Conservation (phyloP, 2,888 invertebrate species). For the Orgyia antiqua region DNA sequence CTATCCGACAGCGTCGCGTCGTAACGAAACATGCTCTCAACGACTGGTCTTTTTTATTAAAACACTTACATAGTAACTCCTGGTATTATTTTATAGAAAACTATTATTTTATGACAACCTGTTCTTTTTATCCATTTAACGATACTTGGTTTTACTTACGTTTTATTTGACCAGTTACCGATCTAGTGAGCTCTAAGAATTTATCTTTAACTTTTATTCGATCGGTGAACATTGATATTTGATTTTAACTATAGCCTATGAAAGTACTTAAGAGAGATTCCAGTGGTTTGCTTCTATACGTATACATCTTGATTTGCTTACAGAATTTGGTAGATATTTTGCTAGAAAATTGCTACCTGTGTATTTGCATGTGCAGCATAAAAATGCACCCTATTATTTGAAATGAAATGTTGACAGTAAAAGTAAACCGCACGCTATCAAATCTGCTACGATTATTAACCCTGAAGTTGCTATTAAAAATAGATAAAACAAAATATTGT, state of each 20-base stretch:
- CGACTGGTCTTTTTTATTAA: slow-evolving; percentile 35
- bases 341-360: too few relatives aligned
- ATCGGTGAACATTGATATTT: too few relatives aligned
- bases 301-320: too few relatives aligned
- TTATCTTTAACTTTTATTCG: too few relatives aligned
- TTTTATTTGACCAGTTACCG: slow-evolving; percentile 12
- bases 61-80: slow-evolving; percentile 27
- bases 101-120: too few relatives aligned
- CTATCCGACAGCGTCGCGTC: slow-evolving; percentile 17
- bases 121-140: slow-evolving; percentile 12
- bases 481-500: slow-evolving; percentile 69
- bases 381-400: slow-evolving; percentile 23
- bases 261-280: too few relatives aligned
- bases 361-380: too few relatives aligned
- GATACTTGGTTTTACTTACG: slow-evolving; percentile 14
- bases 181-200: too few relatives aligned
- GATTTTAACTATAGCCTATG: too few relatives aligned
- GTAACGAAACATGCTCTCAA: slow-evolving; percentile 35
- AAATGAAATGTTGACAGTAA: slow-evolving; percentile 24
- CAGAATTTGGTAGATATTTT: too few relatives aligned
- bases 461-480: slow-evolving; percentile 65
- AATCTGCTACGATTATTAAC: slow-evolving; percentile 61
- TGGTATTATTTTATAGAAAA: background rate
- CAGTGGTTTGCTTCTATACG: too few relatives aligned
- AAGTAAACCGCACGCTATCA: slow-evolving; percentile 44